A percentile compares a stretch with the other conserved stretches of the same genome.
phyloP scores from a whole-genome alignment of 2,888 invertebrate species.

The Meghimatium bilineatum region DNA sequence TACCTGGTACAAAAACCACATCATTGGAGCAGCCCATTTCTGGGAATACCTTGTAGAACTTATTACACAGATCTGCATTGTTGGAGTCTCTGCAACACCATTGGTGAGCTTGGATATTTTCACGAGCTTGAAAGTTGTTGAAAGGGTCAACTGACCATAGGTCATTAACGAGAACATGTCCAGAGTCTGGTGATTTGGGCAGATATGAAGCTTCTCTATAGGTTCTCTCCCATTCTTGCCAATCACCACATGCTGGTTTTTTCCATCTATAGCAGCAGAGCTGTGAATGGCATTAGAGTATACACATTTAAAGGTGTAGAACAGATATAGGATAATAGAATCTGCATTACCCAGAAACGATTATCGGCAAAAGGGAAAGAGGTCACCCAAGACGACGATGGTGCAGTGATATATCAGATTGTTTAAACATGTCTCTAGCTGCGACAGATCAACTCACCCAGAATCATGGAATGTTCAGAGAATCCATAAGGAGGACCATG shows the following conservation, averaged over 20 bases:
- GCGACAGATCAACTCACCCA: too few species aligned
- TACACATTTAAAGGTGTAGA: too few species aligned
- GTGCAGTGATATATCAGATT: too few species aligned
- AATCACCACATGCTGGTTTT: constrained; percentile 11
- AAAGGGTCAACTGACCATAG: not conserved
- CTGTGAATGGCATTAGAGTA: not conserved
- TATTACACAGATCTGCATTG: not conserved
- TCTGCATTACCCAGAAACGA: too few species aligned
- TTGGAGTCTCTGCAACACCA: constrained; percentile 16
- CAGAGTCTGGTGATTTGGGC: constrained; percentile 15
- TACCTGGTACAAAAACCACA: constrained; percentile 36
- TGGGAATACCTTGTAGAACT: constrained; percentile 30
- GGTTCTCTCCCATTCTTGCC: constrained; percentile 5
- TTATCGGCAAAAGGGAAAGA: too few species aligned
- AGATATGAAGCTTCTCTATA: constrained; percentile 20
- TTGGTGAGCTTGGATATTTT: constrained; percentile 29
- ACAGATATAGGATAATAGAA: too few species aligned
- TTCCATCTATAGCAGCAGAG: constrained; percentile 30
- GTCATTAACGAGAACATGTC: constrained; percentile 19
- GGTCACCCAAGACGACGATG: too few species aligned
- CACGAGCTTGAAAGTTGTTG: constrained; percentile 19
- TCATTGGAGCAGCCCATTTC: constrained; percentile 36
- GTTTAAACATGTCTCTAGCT: too few species aligned
- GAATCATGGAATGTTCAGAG: too few species aligned
- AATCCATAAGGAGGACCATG: too few species aligned